These are phyloP conservation scores for Chalcosyrphus nemorum DNA, from an alignment of 2,888 invertebrate genomes.

Conservation along the genomic window DNA sequence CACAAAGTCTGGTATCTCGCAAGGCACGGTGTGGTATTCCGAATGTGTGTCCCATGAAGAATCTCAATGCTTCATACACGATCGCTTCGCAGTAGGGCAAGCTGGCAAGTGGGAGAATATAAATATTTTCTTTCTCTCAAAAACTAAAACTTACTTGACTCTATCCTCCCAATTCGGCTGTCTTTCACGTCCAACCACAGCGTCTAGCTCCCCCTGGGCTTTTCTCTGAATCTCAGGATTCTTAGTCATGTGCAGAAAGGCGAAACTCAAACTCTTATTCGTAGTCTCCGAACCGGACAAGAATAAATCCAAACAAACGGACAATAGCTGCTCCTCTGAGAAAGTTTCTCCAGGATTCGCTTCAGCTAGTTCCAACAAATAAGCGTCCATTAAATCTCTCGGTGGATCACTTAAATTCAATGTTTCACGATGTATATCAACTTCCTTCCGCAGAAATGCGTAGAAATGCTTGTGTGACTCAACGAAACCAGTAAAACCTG, in stretches of 20 bases:
- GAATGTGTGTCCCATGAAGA: conserved; percentile 91
- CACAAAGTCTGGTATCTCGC: conserved; percentile 87
- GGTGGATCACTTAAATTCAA: conserved; percentile 84
- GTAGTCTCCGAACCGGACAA: conserved; percentile 95
- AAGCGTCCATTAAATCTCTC: conserved; percentile 92
- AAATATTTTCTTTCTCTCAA: too few species aligned
- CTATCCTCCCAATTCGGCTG: conserved; percentile 88
- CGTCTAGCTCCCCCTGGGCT: conserved; percentile 90
- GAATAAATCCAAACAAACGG: conserved; percentile 92
- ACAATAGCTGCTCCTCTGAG: conserved; percentile 89
- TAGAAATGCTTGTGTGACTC: conserved; percentile 88
- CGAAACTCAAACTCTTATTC: conserved; percentile 89
- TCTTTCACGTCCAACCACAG: conserved; percentile 87
- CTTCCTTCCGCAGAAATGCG: conserved; percentile 88
- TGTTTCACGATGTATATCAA: conserved; percentile 87
- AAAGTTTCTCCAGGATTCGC: conserved; percentile 84
- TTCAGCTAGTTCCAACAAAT: conserved; percentile 86
- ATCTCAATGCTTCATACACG: conserved; percentile 89
- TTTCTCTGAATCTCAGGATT: conserved; percentile 88
- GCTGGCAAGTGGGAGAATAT: too few species aligned
- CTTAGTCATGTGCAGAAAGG: conserved; percentile 88
- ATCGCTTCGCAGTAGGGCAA: conserved; percentile 92
- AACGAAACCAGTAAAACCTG: conserved; percentile 89
- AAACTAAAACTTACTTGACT: conserved; percentile 86
- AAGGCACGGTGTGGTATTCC: conserved; percentile 91